These are phyloP conservation scores for Butorides virescens DNA, from an alignment of 2,113 vertebrate genomes.

Conservation along the genomic window DNA sequence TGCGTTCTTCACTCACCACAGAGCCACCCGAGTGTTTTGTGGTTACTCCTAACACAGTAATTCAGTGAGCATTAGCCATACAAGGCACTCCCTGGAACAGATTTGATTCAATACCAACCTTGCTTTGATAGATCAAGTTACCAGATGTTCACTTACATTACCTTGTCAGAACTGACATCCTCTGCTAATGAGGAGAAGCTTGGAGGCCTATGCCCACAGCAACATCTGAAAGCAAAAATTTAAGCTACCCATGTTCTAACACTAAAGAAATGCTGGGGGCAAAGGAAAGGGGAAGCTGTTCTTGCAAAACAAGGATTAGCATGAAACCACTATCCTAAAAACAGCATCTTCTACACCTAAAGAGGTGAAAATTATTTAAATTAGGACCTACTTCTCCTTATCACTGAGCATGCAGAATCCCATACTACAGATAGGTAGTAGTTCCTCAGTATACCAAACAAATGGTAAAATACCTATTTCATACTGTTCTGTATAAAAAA, in stretches of 20 bases:
- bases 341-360: not conserved
- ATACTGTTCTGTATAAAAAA: not conserved
- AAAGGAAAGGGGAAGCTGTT: not conserved
- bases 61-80: not conserved
- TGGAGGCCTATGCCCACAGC: not conserved
- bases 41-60: slow-evolving; percentile 12
- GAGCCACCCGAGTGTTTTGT: not conserved
- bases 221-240: not conserved
- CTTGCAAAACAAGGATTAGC: not conserved
- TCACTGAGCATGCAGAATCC: not conserved
- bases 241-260: not conserved
- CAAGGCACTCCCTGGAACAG: not conserved
- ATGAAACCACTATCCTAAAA: not conserved
- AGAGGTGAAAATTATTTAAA: not conserved
- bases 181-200: not conserved
- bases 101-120: not conserved
- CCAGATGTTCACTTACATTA: not conserved
- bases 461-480: not conserved
- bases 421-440: not conserved
- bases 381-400: not conserved
- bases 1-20: slow-evolving; percentile 20
- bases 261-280: not conserved
- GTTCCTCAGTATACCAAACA: not conserved
- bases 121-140: slow-evolving; percentile 32
- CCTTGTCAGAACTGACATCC: not conserved